Evolutionary conservation across 2,797 vertebrate species (phyloP).

Genomic region (Pipistrellus kuhlii): DNA sequence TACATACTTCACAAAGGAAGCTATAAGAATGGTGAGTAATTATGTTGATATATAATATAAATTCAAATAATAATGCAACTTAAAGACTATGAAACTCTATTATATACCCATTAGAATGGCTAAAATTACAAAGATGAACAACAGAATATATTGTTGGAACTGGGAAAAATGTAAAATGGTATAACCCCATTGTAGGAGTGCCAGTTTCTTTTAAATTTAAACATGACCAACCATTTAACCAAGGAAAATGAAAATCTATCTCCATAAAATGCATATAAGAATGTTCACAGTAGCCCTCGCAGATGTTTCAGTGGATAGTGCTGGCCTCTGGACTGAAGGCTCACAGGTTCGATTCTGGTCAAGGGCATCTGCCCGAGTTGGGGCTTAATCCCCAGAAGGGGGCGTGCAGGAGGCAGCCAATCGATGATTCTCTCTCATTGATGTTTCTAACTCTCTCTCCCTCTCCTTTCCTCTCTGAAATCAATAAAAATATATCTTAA

Average conservation of each 20-base stretch:
- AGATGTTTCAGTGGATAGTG: no score
- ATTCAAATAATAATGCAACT: background rate
- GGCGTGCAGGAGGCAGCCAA: no score
- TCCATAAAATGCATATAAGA: background rate
- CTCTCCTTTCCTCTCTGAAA: no score
- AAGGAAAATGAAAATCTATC: background rate
- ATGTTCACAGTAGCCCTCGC: background rate
- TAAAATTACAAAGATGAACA: background rate
- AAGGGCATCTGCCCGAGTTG: no score
- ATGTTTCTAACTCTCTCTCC: no score
- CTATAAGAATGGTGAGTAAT: background rate
- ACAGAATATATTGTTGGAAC: background rate
- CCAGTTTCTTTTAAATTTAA: constrained; percentile 21
- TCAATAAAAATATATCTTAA: no score
- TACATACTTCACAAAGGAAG: background rate
- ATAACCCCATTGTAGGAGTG: background rate
- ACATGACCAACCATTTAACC: background rate
- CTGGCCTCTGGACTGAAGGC: no score
- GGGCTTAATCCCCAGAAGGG: no score
- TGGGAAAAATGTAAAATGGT: background rate
- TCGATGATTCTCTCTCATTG: no score
- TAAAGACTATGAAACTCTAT: background rate
- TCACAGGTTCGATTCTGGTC: no score
- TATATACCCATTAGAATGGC: background rate
- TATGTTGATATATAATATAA: background rate